Evolutionary conservation across 2,888 invertebrate genomes (phyloP), one percentile per base, ranked within the genome.

Genomic region (Chorisops tibialis): DNA sequence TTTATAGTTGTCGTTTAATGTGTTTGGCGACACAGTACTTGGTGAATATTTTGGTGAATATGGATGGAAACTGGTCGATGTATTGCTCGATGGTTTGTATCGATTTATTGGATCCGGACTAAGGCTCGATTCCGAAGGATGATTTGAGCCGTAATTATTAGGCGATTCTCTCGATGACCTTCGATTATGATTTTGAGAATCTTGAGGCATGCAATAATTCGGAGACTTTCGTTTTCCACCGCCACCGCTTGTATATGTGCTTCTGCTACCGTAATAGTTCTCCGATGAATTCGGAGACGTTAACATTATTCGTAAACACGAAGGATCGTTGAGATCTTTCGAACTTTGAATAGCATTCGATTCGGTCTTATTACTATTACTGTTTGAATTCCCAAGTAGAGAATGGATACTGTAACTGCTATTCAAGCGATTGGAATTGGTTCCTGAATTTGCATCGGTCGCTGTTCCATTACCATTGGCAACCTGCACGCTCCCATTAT

Each of bases 351-450:
- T 30, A 30, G 1, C 9, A 19, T 56, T 66, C 69, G 68, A 54
- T 68, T 69, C 67, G 68, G 65, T 66, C 69, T 68, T 65, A 50
- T 68, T 63, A 59, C 61, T 66, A 60, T 64, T 66, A 63, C 69
- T 70, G 63, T 37, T 64, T n/a, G 59, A 59, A 52, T 74, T 74
- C 18, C 88, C 87, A 70, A 92, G 81, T 74, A 92, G 81, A 67
- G 91, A 91, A 73, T 89, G 90, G 76, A 92, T 92, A 80, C 91
- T 91, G 79, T 91, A 91, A 75, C 88, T 90, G 78, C 88, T 87
- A 68, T 84, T 83, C 70, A 83, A 79, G 63, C 77, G 74, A n/a
- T 77, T 65, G 61, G 67, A 62, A 59, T 56, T 73, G 24, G 70
- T 71, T 43, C 67, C 43, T 21, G 60, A 49, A 22, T 22, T 30